A percentile compares a stretch with the other conserved stretches of the same genome.
These are phyloP conservation scores for Vulpes lagopus DNA, from an alignment of 2,113 vertebrate genomes.

Conservation along the genomic window DNA sequence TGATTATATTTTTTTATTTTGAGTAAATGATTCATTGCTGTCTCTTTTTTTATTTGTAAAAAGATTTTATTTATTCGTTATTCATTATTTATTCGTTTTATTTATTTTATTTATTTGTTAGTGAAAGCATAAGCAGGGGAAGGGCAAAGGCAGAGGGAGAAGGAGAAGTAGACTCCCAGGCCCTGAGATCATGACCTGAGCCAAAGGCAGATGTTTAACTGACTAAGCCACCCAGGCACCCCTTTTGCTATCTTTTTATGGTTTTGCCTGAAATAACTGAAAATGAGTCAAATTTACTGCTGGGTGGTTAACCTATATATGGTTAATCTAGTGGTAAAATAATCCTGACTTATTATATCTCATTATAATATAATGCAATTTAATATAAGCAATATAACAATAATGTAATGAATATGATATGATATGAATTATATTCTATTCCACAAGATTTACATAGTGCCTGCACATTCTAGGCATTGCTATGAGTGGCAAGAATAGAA, in stretches of 20 bases:
- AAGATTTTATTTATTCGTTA: too few relatives aligned
- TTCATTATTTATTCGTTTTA: too few relatives aligned
- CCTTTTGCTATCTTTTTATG: neutral
- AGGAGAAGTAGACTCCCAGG: too few relatives aligned
- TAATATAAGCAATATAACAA: neutral
- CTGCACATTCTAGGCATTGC: neutral
- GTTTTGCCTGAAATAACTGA: neutral
- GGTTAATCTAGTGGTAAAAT: conserved; percentile 12
- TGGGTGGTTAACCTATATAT: conserved; percentile 20
- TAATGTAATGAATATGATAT: neutral
- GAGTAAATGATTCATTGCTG: neutral
- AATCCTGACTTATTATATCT: neutral
- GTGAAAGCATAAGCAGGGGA: too few relatives aligned
- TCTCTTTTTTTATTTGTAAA: neutral
- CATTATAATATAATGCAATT: neutral
- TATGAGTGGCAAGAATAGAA: neutral
- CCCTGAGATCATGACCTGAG: too few relatives aligned
- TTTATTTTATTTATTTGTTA: too few relatives aligned
- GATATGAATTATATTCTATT: neutral
- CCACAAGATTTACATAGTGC: neutral
- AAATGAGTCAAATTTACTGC: neutral
- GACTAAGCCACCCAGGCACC: too few relatives aligned
- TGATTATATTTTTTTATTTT: neutral
- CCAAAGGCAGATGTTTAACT: too few relatives aligned
- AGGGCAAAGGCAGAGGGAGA: too few relatives aligned